Conservation (phyloP, 2,888 invertebrate species). For the Drosophila trichaetosa region DNA sequence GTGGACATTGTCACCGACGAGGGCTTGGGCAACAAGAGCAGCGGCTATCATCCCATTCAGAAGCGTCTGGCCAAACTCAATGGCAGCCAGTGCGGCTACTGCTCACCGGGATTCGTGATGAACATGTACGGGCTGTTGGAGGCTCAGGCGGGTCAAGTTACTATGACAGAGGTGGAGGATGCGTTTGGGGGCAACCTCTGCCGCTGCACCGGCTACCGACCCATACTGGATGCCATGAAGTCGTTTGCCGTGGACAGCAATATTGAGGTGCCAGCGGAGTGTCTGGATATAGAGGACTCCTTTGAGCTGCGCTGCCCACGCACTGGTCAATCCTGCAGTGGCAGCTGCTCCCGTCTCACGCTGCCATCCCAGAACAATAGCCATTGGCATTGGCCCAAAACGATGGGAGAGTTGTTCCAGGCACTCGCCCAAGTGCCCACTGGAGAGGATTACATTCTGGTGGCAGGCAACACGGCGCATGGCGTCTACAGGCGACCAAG, state of each 20-base stretch:
- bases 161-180: constrained; percentile 89
- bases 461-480: constrained; percentile 92
- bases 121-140: constrained; percentile 88
- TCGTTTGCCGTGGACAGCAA: constrained; percentile 88
- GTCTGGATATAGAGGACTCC: constrained; percentile 85
- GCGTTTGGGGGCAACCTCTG: constrained; percentile 92
- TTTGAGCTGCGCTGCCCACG: constrained; percentile 63
- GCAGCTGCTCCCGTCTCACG: constrained; percentile 67
- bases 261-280: constrained; percentile 83
- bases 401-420: constrained; percentile 67
- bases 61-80: constrained; percentile 88
- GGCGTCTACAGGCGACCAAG: constrained; percentile 86
- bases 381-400: constrained; percentile 80
- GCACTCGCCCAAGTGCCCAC: constrained; percentile 80
- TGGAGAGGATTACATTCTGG: constrained; percentile 87
- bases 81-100: constrained; percentile 91
- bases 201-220: constrained; percentile 92
- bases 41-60: constrained; percentile 90
- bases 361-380: constrained; percentile 22
- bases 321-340: constrained; percentile 82
- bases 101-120: constrained; percentile 93
- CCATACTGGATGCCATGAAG: constrained; percentile 92
- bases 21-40: constrained; percentile 88
- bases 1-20: constrained; percentile 90
- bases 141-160: constrained; percentile 85